Base-by-base conservation (phyloP, 2,113 vertebrate species). In the Chloropsis hardwickii region DNA sequence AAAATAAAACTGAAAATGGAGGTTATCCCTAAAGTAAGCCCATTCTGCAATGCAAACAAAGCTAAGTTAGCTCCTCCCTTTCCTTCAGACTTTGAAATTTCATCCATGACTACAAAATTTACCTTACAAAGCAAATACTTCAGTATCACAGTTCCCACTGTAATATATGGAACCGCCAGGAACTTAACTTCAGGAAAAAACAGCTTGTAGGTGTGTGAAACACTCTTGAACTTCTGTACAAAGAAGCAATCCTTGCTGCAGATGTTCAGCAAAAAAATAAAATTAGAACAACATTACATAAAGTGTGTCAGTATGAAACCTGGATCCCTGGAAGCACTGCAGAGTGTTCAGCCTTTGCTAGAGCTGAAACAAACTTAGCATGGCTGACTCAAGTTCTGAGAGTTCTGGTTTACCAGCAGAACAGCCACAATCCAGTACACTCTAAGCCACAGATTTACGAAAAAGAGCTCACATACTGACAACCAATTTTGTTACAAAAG, bases 401-500 rank as follows among this genome's bases (percentile, higher is more conserved):
- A 91, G 91, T 85, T 94, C 69, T 88, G 47, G 71, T 95, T 97
- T 85, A 90, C 90, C 81, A 96, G 60, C 66, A 86, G 84, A 94
- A 91, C n/a, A 93, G 94, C 81, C 92, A 96, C 72, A 94, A 85
- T 91, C 97, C 93, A 88, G 92, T 66, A 96, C n/a, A 90, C 86
- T 66, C 86, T 88, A 95, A 97, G 61, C 66, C 88, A 89, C 60
- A 94, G 94, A 93, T 96, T 97, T 95, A 95, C 73, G 91, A 96
- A 94, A 78, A 95, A 93, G 82, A 86, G 73, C 85, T 97, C 92
- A 91, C 79, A 95, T 86, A 96, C 93, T 88, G 77, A 97, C 94
- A 95, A 95, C 83, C 83, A 94, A 91, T 96, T 96, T 88, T 94
- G 83, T 89, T 94, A 97, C 80, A 97, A 96, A 96, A 94, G 89